Evolutionary conservation across 2,797 vertebrate genomes (phyloP).

Genomic region (Nyctalus aviator): DNA sequence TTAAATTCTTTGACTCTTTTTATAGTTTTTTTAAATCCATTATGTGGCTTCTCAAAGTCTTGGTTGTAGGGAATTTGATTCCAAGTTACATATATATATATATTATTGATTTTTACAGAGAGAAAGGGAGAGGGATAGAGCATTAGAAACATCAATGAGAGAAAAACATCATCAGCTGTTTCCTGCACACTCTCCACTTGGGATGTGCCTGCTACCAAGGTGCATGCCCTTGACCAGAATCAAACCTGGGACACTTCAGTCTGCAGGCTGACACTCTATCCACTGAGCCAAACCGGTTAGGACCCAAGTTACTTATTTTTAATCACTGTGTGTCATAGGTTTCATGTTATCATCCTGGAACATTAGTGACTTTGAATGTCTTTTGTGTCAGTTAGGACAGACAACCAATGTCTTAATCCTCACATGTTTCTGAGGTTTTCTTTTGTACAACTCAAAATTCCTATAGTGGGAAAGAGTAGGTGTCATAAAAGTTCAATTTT

Average conservation of each 20-base stretch:
- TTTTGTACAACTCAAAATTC: constrained; percentile 27
- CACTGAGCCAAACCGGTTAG: no score
- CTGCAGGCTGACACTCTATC: no score
- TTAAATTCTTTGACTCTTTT: background rate
- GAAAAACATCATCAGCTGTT: no score
- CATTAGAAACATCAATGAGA: no score
- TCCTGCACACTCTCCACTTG: no score
- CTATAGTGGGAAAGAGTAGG: background rate
- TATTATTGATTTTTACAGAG: no score
- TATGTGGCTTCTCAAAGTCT: background rate
- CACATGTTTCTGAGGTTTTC: background rate
- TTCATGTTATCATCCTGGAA: background rate
- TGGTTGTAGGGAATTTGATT: background rate
- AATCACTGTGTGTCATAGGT: background rate
- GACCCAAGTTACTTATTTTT: background rate
- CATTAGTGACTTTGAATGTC: background rate
- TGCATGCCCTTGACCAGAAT: no score
- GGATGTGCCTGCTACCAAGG: no score
- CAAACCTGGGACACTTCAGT: no score
- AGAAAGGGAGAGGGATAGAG: no score
- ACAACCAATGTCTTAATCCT: background rate
- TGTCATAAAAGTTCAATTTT: constrained; percentile 67
- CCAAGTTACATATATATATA: background rate
- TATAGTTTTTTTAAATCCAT: background rate
- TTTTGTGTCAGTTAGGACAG: background rate